Evolutionary conservation across 1,140 invertebrate species (phyloP).

Genomic region (Drosophila bocki): DNA sequence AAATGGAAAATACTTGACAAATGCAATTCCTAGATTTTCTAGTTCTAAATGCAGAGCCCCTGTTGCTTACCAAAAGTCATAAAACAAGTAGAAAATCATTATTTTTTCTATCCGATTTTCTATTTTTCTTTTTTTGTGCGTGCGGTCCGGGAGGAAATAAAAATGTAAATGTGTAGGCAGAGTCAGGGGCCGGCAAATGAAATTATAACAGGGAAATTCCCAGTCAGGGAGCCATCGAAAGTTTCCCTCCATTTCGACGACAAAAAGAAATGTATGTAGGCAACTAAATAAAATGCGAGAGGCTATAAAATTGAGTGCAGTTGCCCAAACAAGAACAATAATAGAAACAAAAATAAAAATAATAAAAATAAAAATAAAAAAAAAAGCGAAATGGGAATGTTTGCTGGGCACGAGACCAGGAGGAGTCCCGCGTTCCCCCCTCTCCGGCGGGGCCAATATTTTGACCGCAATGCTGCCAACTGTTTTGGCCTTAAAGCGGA

Average conservation of each 20-base stretch:
- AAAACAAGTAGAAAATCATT: constrained; percentile 49
- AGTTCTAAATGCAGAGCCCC: neutral
- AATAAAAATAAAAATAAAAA: neutral
- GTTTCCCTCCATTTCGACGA: neutral
- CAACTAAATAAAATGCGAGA: constrained; percentile 67
- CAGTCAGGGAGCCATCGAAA: constrained; percentile 26
- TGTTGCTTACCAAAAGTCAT: constrained; percentile 41
- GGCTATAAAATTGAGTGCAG: constrained; percentile 77
- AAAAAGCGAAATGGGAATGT: constrained; percentile 57
- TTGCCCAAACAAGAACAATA: constrained; percentile 58
- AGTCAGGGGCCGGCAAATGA: constrained; percentile 66
- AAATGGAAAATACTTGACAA: constrained; percentile 19
- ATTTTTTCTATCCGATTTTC: constrained; percentile 6
- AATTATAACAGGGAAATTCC: constrained; percentile 64
- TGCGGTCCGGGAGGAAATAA: constrained; percentile 69
- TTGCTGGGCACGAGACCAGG: constrained; percentile 52
- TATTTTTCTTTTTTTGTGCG: neutral
- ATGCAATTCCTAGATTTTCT: constrained; percentile 62
- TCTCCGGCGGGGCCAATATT: neutral
- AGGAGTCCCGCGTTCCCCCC: neutral
- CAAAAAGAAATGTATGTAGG: constrained; percentile 3
- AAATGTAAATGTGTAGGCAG: constrained; percentile 79
- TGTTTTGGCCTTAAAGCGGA: constrained; percentile 63
- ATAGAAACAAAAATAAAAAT: constrained; percentile 3
- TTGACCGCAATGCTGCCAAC: constrained; percentile 55